Evolutionary conservation across 1,140 invertebrate species (phyloP), one percentile per base, ranked within the genome.

Genomic region (Brachionus asplanchnoidis): DNA sequence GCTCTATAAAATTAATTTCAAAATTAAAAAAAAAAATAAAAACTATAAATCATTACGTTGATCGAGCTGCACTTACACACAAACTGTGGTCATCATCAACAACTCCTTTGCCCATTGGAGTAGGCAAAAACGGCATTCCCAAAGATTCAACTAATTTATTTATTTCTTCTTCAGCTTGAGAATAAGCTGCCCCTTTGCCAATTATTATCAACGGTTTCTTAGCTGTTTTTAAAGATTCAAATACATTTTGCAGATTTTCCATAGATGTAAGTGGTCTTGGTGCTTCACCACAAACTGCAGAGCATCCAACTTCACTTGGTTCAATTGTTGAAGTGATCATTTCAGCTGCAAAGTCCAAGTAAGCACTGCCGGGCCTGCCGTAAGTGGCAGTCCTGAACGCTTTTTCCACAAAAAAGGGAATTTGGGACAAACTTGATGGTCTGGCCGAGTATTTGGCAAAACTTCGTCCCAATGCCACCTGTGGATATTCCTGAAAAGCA

Each of bases 91-190:
- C 91, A 88, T 98, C 97, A 0, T 95, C 91, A 9, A 97, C 92
- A 2, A 97, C 94, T 46, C 96, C 97, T 91, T 98, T 98, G 86
- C 94, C 97, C 95, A 98, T 98, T 1, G 97, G 96, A 14, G 95
- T 97, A 1, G 96, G 93, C 36, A 98, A 90, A 89, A 97, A 96
- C 6, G 97, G 97, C 17, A 98, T 87, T 85, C 93, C 92, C 11
- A 93, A 93, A 14, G 89, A 89, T 23, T 92, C 88, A 11, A 98
- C 92, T 0, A 98, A 91, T 68, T 93, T 90, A 9, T 91, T 89
- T 2, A 96, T 85, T 26, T 92, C 90, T 8, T 91, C 89, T 89
- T 97, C 95, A 0, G 95, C 94, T 85, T 91, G 89, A 0, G 92
- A 92, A 90, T 96, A 97, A 0, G 95, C 95, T 36, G 95, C 94